phyloP scores from a whole-genome alignment of 35 echinoderm and acorn worm species.

The Acanthaster planci region DNA sequence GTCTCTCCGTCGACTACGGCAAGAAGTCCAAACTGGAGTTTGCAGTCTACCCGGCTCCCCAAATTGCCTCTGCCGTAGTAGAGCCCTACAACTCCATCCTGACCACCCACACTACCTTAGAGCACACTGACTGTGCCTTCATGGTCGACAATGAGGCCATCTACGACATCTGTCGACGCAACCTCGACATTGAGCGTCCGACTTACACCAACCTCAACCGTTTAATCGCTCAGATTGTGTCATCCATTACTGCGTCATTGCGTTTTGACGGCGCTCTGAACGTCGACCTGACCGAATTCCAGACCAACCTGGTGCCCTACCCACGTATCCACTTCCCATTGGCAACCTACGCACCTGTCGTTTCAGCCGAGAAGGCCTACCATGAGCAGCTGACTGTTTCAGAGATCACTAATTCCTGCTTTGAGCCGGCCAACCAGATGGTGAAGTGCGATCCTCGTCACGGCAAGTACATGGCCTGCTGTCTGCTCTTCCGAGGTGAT shows the following conservation, averaged over 20 bases:
- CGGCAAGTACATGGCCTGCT: conserved; percentile 42
- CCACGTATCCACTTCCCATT: conserved; percentile 69
- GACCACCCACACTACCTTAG: conserved; percentile 58
- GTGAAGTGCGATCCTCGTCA: conserved; percentile 40
- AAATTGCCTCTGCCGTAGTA: conserved; percentile 15
- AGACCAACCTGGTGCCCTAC: too few species aligned
- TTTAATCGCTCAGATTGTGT: conserved; percentile 22
- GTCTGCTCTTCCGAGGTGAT: conserved; percentile 44
- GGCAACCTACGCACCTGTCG: conserved; percentile 33
- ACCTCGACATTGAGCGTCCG: too few species aligned
- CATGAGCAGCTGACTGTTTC: conserved; percentile 21
- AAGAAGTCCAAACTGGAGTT: conserved; percentile 78
- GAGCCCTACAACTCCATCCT: conserved; percentile 46
- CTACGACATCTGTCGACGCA: too few species aligned
- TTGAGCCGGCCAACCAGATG: conserved; percentile 35
- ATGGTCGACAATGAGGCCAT: too few species aligned
- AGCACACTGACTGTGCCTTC: conserved; percentile 62
- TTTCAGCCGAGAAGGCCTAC: conserved; percentile 11
- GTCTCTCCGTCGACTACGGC: too few species aligned
- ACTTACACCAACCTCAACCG: conserved; percentile 74
- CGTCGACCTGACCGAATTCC: too few species aligned
- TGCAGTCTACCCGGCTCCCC: conserved; percentile 75
- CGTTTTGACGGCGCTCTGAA: too few species aligned
- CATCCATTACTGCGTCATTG: neutral
- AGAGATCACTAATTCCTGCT: conserved; percentile 14